Evolutionary conservation across 2,797 vertebrate species (phyloP).

Genomic region (Lepus oiostolus): DNA sequence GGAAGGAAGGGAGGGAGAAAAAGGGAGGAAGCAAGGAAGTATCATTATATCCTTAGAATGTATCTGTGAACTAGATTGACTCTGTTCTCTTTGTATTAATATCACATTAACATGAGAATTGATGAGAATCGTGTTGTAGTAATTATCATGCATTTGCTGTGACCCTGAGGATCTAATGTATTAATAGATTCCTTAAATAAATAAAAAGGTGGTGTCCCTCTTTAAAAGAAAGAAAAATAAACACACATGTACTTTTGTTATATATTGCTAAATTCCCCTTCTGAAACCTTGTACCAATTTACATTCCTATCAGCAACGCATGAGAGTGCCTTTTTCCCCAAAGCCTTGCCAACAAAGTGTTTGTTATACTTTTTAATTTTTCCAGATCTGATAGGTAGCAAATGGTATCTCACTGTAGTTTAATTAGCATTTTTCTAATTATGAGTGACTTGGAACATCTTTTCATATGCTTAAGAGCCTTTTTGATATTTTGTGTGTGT

Average conservation of each 20-base stretch:
- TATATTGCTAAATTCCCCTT: neutral
- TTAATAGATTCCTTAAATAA: too few species aligned
- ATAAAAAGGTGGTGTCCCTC: too few species aligned
- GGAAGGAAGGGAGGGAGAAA: too few species aligned
- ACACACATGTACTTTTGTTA: conserved; percentile 22
- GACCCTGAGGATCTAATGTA: too few species aligned
- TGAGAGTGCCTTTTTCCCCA: neutral
- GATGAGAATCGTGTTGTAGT: too few species aligned
- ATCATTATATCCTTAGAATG: too few species aligned
- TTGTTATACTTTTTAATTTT: conserved; percentile 60
- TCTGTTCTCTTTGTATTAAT: too few species aligned
- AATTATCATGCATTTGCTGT: too few species aligned
- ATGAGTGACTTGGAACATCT: conserved; percentile 61
- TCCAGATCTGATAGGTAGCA: conserved; percentile 62
- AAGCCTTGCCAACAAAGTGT: conserved; percentile 48
- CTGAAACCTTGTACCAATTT: conserved; percentile 24
- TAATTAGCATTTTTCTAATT: conserved; percentile 75
- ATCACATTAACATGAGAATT: too few species aligned
- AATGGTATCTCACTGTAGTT: conserved; percentile 63
- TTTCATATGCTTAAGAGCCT: conserved; percentile 65
- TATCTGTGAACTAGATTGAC: too few species aligned
- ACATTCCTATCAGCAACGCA: conserved; percentile 9
- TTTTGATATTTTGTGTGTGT: conserved; percentile 20
- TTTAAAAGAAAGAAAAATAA: conserved; percentile 27
- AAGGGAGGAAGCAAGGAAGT: too few species aligned